Evolutionary conservation across 2,113 vertebrate species (phyloP).

Genomic region (Morphnarchus princeps): DNA sequence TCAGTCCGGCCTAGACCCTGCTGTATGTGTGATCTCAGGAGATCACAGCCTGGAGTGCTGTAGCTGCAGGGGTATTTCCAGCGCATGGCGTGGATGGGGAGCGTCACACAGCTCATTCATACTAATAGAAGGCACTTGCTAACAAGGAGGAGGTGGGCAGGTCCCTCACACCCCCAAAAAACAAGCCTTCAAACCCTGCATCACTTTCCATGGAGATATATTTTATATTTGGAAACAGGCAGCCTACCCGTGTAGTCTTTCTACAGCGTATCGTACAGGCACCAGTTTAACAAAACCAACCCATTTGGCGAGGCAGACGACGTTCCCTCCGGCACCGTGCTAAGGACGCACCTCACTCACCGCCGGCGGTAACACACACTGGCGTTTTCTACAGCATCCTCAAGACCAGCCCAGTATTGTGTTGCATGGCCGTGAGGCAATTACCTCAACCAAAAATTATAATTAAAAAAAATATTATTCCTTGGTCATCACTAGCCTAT

Average conservation of each 20-base stretch:
- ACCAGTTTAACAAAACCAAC: background rate
- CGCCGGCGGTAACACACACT: background rate
- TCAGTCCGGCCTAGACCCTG: background rate
- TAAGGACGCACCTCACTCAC: background rate
- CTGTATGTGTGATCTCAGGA: too few relatives aligned
- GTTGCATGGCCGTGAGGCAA: background rate
- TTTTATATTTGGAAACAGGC: background rate
- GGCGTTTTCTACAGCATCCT: background rate
- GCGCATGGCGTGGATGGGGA: background rate
- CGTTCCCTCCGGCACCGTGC: accelerated
- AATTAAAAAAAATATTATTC: background rate
- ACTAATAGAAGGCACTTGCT: background rate
- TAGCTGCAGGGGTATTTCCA: background rate
- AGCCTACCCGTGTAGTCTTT: background rate
- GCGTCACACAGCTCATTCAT: accelerated
- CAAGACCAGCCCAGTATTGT: background rate
- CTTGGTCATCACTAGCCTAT: too few relatives aligned
- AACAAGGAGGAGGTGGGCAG: background rate
- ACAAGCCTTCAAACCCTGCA: background rate
- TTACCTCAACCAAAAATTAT: background rate
- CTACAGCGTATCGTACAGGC: background rate
- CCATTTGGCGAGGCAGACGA: background rate
- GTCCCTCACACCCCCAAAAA: background rate
- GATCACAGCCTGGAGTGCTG: background rate
- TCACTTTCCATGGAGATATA: accelerated